A percentile compares a stretch with the other conserved stretches of the same genome.
phyloP scores from a whole-genome alignment of 2,888 invertebrate genomes.

The Scelioninae gen. 2 region DNA sequence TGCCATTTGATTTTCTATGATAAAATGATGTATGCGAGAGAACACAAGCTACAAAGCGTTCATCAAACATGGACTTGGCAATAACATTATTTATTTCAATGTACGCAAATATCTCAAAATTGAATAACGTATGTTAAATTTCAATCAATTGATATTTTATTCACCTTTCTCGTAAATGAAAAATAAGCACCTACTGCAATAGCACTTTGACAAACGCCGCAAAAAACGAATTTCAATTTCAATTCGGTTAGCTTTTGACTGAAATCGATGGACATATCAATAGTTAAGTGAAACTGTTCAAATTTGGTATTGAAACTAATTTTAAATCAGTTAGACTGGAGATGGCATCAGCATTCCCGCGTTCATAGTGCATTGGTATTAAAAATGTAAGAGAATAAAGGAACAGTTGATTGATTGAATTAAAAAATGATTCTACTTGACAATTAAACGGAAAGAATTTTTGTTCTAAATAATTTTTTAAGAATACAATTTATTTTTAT shows the following conservation, averaged over 20 bases:
- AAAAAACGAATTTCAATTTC: slow-evolving; percentile 36
- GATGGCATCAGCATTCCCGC: no score
- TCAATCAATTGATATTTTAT: slow-evolving; percentile 35
- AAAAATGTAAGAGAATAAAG: no score
- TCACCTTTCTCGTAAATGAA: slow-evolving; percentile 27
- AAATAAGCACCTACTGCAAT: slow-evolving; percentile 24
- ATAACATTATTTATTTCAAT: slow-evolving; percentile 46
- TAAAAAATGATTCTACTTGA: no score
- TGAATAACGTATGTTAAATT: slow-evolving; percentile 42
- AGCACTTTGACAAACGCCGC: slow-evolving; percentile 22
- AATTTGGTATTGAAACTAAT: not conserved
- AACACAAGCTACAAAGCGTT: slow-evolving; percentile 26
- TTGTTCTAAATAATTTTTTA: no score
- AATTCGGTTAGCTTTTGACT: slow-evolving; percentile 10
- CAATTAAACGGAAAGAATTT: no score
- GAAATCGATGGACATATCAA: slow-evolving; percentile 15
- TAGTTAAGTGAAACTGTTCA: slow-evolving; percentile 10
- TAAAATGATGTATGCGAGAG: slow-evolving; percentile 17
- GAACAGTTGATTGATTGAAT: no score
- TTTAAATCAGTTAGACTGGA: not conserved
- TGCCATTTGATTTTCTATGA: slow-evolving; percentile 49
- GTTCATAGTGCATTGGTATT: no score
- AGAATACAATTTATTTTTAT: no score
- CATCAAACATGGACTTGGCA: slow-evolving; percentile 26
- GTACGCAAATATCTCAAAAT: slow-evolving; percentile 41